phyloP scores from a whole-genome alignment of 2,113 vertebrate species.

The Pogona vitticeps region DNA sequence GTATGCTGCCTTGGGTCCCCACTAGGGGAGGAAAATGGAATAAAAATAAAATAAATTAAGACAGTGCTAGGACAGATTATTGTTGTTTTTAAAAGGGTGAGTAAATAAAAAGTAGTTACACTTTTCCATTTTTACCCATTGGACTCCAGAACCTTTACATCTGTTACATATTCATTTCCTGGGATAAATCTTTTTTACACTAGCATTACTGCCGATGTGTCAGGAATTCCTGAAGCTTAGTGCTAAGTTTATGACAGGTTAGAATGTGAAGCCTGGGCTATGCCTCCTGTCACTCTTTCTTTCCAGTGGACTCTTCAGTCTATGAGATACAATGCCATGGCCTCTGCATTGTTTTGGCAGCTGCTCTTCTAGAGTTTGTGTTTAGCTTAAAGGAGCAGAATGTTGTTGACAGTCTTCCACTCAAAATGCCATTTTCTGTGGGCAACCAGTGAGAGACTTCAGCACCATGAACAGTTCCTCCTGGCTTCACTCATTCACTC shows the following conservation, averaged over 20 bases:
- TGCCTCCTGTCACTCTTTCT: background rate
- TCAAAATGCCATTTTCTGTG: background rate
- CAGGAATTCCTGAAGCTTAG: background rate
- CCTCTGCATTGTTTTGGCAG: background rate
- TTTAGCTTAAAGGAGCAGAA: background rate
- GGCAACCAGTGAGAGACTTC: background rate
- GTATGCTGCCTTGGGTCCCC: no score
- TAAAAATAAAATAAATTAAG: background rate
- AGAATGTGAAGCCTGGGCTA: background rate
- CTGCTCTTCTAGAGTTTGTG: background rate
- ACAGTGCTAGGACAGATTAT: background rate
- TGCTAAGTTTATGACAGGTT: background rate
- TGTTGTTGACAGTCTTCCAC: background rate
- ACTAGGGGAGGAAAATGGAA: no score
- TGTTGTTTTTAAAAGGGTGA: background rate
- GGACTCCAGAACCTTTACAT: background rate
- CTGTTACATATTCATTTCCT: background rate
- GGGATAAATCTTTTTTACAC: no score
- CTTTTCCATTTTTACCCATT: background rate
- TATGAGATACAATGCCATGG: background rate
- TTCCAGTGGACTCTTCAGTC: background rate
- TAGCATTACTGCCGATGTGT: background rate
- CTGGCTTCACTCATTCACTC: background rate
- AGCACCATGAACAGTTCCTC: constrained; percentile 24
- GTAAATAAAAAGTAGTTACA: background rate